Conservation (phyloP, 2,888 invertebrate genomes). For the Heliconius sara region DNA sequence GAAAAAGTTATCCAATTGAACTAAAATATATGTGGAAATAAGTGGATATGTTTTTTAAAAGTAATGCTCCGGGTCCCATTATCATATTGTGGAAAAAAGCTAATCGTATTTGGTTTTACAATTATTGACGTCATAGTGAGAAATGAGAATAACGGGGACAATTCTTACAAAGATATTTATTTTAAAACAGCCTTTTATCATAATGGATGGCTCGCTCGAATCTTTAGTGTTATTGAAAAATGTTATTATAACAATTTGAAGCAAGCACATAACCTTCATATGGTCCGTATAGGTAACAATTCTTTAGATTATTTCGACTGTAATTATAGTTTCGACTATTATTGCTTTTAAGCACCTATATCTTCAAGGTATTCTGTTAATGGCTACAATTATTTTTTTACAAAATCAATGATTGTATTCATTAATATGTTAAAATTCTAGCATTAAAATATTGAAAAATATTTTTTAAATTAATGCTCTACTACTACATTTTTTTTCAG, state of each 20-base stretch:
- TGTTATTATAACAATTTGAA: constrained; percentile 27
- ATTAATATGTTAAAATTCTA: too few species aligned
- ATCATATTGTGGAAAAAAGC: constrained; percentile 62
- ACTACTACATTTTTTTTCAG: neutral
- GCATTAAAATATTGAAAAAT: too few species aligned
- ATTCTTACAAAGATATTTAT: constrained; percentile 57
- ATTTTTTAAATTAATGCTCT: neutral
- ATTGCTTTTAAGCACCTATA: constrained; percentile 32
- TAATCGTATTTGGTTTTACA: constrained; percentile 52
- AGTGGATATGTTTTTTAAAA: too few species aligned
- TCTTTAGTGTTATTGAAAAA: constrained; percentile 55
- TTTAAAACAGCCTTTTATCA: constrained; percentile 58
- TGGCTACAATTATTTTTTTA: constrained; percentile 25
- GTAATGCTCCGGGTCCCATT: constrained; percentile 48
- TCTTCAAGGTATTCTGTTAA: constrained; percentile 36
- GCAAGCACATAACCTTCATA: constrained; percentile 4
- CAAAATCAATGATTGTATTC: neutral
- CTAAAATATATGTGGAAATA: neutral
- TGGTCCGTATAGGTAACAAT: neutral
- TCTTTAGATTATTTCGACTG: constrained; percentile 19
- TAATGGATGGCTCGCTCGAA: constrained; percentile 52
- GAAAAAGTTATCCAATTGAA: neutral
- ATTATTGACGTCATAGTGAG: constrained; percentile 57
- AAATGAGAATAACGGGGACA: constrained; percentile 51
- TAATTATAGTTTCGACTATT: constrained; percentile 32